Percentiles rank a stretch among this genome's conserved stretches.
Evolutionary conservation across 2,888 invertebrate genomes (phyloP).

Genomic region (Noctua fimbriata): DNA sequence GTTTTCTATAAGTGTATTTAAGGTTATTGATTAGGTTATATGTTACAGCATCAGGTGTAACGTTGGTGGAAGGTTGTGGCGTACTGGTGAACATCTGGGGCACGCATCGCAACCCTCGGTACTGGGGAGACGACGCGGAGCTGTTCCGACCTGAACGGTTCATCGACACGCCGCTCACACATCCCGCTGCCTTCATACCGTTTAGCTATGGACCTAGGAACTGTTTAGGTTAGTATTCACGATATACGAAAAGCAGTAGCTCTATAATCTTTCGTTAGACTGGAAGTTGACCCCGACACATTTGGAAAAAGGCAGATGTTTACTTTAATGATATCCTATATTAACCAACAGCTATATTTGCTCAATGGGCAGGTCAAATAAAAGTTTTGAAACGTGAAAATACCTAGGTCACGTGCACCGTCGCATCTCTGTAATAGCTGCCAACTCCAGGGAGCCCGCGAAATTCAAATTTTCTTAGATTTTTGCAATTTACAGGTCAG

Average conservation of each 20-base stretch:
- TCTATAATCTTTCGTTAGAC: not conserved
- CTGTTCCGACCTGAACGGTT: constrained; percentile 78
- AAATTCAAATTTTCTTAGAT: too few relatives aligned
- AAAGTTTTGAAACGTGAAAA: too few relatives aligned
- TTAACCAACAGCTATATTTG: not conserved
- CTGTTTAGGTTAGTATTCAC: constrained; percentile 71
- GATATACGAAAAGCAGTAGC: not conserved
- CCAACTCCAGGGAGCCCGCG: too few relatives aligned
- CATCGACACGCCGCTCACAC: constrained; percentile 58
- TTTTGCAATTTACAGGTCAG: too few relatives aligned
- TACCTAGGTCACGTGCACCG: too few relatives aligned
- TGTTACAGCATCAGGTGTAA: constrained; percentile 72
- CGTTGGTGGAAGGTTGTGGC: constrained; percentile 67
- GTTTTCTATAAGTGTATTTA: not conserved
- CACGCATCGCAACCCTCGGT: constrained; percentile 74
- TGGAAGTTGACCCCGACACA: not conserved
- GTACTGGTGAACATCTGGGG: constrained; percentile 74
- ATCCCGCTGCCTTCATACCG: constrained; percentile 73
- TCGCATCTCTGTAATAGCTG: too few relatives aligned
- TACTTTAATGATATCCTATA: not conserved
- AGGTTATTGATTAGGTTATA: not conserved
- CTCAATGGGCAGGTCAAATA: too few relatives aligned
- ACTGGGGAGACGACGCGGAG: constrained; percentile 77
- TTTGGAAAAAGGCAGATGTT: not conserved
- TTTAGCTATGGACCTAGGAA: constrained; percentile 76